A percentile compares a stretch with the other conserved stretches of the same genome.
These are phyloP conservation scores for Sisor rabdophorus DNA, from an alignment of 2,113 vertebrate species.

Conservation along the genomic window DNA sequence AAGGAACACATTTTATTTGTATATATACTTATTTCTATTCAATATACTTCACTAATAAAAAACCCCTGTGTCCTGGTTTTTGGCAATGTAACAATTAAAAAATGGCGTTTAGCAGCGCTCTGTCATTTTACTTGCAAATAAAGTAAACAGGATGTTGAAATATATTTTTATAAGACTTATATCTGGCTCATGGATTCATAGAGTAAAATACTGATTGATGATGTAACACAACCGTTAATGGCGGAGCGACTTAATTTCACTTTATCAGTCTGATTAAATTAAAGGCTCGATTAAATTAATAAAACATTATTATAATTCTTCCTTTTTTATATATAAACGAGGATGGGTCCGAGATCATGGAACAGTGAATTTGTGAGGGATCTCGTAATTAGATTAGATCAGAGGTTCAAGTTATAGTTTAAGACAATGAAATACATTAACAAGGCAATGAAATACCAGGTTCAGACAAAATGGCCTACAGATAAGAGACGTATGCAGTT, in stretches of 20 bases:
- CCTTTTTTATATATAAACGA: neutral
- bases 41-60: slow-evolving; percentile 20
- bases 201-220: slow-evolving; percentile 2
- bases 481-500: neutral
- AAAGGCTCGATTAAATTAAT: slow-evolving; percentile 10
- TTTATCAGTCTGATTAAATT: neutral
- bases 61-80: neutral
- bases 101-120: neutral
- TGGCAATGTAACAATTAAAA: neutral
- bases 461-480: neutral
- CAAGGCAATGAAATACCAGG: too few relatives aligned
- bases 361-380: neutral
- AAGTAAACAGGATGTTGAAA: neutral
- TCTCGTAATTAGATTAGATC: too few relatives aligned
- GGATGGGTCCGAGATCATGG: neutral
- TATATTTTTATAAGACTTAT: neutral
- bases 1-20: neutral
- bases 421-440: too few relatives aligned
- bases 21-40: neutral
- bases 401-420: too few relatives aligned
- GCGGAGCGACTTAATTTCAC: neutral
- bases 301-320: neutral
- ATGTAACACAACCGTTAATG: neutral
- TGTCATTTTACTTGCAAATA: neutral
- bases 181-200: neutral